Percentiles rank a stretch among this genome's conserved stretches.
These are phyloP conservation scores for Epiblema foenella DNA, from an alignment of 2,888 invertebrate genomes.

Conservation along the genomic window DNA sequence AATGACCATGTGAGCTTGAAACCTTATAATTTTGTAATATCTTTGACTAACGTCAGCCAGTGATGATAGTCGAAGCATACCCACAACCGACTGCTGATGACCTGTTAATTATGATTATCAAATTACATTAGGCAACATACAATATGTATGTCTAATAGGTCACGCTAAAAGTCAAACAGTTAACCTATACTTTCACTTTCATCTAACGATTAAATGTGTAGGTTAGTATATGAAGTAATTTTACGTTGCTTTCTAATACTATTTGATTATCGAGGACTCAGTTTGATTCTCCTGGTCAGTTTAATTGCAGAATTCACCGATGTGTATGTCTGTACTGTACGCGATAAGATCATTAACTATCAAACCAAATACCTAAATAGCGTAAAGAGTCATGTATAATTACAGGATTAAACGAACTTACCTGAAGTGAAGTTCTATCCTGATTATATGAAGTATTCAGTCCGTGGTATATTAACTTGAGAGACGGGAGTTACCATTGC, in stretches of 20 bases:
- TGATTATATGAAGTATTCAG: too few species aligned
- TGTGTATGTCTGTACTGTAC: too few species aligned
- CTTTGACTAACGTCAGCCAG: too few species aligned
- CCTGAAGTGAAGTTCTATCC: too few species aligned
- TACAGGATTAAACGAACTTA: too few species aligned
- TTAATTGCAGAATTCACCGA: neutral
- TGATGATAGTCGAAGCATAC: neutral
- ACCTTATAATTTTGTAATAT: too few species aligned
- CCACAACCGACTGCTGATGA: neutral
- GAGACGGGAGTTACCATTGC: too few species aligned
- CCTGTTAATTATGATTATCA: neutral
- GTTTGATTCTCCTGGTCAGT: neutral
- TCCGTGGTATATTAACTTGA: too few species aligned
- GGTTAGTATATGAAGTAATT: neutral
- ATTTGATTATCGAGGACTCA: neutral
- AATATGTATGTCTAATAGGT: constrained; percentile 16
- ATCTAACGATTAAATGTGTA: constrained; percentile 1
- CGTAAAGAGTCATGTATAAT: too few species aligned
- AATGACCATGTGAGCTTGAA: too few species aligned
- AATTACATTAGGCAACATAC: constrained; percentile 13
- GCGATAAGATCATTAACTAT: too few species aligned
- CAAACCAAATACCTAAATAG: too few species aligned
- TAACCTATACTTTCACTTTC: constrained; percentile 24
- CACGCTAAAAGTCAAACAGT: constrained; percentile 28
- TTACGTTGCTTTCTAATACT: neutral